Conservation (phyloP, 1,140 invertebrate genomes). For the Drosophila sechellia region DNA sequence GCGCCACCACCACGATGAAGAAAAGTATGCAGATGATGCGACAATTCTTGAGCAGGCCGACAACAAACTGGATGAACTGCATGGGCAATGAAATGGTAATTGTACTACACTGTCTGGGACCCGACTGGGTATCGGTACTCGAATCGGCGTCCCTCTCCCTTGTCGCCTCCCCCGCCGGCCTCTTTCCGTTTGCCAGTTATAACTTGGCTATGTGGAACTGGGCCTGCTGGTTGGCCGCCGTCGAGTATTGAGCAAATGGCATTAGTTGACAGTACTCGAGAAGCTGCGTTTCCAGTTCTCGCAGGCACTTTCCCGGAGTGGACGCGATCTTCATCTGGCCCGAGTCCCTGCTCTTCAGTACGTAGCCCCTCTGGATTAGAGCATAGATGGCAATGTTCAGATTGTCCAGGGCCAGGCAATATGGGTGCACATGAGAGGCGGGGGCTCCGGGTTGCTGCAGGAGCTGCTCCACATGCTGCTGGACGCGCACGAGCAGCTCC, state of each 20-base stretch:
- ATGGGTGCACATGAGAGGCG: slow-evolving; percentile 85
- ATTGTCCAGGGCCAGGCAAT: slow-evolving; percentile 87
- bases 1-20: slow-evolving; percentile 60
- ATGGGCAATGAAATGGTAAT: slow-evolving; percentile 55
- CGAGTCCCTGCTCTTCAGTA: slow-evolving; percentile 56
- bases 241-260: slow-evolving; percentile 78
- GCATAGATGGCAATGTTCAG: slow-evolving; percentile 81
- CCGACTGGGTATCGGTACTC: slow-evolving; percentile 3
- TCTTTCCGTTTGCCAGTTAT: slow-evolving; percentile 78
- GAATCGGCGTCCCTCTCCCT: slow-evolving; percentile 9
- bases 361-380: slow-evolving; percentile 67
- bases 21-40: slow-evolving; percentile 73
- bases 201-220: slow-evolving; percentile 75
- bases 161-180: slow-evolving; percentile 26
- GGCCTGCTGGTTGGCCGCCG: slow-evolving; percentile 71
- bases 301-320: slow-evolving; percentile 54
- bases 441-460: slow-evolving; percentile 67
- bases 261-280: slow-evolving; percentile 75
- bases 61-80: slow-evolving; percentile 63
- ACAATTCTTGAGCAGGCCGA: slow-evolving; percentile 72
- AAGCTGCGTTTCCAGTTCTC: slow-evolving; percentile 60
- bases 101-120: slow-evolving; percentile 56
- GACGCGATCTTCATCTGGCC: slow-evolving; percentile 54
- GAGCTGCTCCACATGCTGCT: slow-evolving; percentile 85
- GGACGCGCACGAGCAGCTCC: slow-evolving; percentile 84